Conservation (phyloP, 2,888 invertebrate genomes). For the Plemyria rubiginata region DNA sequence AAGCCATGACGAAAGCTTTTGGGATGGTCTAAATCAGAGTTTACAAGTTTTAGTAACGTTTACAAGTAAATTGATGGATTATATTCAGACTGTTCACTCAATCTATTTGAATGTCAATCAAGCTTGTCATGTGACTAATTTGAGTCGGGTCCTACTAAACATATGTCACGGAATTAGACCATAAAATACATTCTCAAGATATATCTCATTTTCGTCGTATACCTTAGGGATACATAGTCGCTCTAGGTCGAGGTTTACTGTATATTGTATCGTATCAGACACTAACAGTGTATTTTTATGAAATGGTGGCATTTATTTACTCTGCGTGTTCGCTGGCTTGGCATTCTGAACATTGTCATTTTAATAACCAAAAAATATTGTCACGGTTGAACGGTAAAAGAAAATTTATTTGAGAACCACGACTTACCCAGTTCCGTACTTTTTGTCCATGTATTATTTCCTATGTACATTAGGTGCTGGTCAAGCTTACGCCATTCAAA, state of each 20-base stretch:
- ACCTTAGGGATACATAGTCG: slow-evolving; percentile 4
- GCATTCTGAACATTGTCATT: background rate
- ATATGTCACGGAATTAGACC: background rate
- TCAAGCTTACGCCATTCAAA: no score
- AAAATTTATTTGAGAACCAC: no score
- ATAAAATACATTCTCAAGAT: background rate
- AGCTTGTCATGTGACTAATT: background rate
- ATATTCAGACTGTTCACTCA: no score
- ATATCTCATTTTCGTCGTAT: background rate
- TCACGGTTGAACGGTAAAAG: background rate
- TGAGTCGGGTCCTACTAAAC: background rate
- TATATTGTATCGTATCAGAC: slow-evolving; percentile 2
- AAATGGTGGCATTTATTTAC: background rate
- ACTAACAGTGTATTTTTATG: slow-evolving; percentile 4
- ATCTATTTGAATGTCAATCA: background rate
- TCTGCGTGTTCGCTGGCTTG: background rate
- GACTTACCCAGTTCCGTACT: no score
- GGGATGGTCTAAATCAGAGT: no score
- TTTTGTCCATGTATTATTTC: no score
- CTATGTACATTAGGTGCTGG: no score
- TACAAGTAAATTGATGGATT: no score
- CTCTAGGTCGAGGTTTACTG: slow-evolving; percentile 2
- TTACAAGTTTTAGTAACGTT: no score
- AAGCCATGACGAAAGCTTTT: no score
- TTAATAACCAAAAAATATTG: background rate